Base-by-base conservation (phyloP, 2,797 vertebrate species). In the Microchirus variegatus region DNA sequence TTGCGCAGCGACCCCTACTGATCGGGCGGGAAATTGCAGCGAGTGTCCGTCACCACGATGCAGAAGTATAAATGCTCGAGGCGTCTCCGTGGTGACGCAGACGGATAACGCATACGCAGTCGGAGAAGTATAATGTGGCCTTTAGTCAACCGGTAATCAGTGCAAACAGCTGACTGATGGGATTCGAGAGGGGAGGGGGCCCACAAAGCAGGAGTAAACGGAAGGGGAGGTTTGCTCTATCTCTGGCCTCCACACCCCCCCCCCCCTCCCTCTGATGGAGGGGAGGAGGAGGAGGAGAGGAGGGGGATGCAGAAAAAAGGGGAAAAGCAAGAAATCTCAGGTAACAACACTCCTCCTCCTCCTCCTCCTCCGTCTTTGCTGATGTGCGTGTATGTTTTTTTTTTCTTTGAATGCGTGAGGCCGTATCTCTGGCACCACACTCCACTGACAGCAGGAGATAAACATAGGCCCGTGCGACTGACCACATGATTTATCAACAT, bases 401-500 rank as follows among this genome's bases (percentile, higher is more conserved):
- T 46, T 53, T 63, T 53, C 66, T 50, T 36, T 37, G 70, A 40
- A 18, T 63, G 75, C 78, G 82, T 56, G 73, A 54, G 81, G 81
- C 70, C 58, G 85, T 91, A 91, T 91, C 90, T 91, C 83, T 47
- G 80, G 71, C 77, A 63, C 80, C 89, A 91, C 56, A 81, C 89
- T 86, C 80, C 80, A 80, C 89, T 91, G 91, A 91, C 86, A 88
- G 88, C 78, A 68, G 76, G 81, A 92, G 91, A 91, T 92, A 91
- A 92, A 91, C 89, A 90, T 47, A 68, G 81, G 78, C 79, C 83
- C 80, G 74, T 79, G 81, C 82, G 60, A 83, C 82, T 89, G 90
- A 91, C 88, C 86, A 85, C 79, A 89, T 91, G 91, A 92, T 92
- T 90, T 92, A 91, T 92, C 90, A 90, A 89, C 89, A 84, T 71